Evolutionary conservation across 2,888 invertebrate genomes (phyloP).

Genomic region (Drosophila yooni): DNA sequence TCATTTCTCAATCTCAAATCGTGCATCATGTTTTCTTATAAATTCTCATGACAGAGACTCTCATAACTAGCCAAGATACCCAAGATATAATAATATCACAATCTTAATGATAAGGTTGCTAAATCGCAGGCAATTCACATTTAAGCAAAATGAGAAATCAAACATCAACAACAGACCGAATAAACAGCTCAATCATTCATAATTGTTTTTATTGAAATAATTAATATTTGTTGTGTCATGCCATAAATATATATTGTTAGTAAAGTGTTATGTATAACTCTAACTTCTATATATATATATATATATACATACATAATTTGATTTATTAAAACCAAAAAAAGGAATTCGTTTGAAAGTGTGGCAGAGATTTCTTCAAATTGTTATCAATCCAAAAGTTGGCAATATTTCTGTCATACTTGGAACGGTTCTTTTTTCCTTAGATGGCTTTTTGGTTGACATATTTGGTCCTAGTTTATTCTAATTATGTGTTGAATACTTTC

Average conservation of each 20-base stretch:
- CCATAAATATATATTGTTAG: slow-evolving; percentile 79
- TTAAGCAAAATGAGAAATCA: slow-evolving; percentile 28
- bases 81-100: slow-evolving; percentile 28
- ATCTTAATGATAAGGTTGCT: slow-evolving; percentile 13
- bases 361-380: neutral
- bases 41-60: slow-evolving; percentile 21
- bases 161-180: slow-evolving; percentile 53
- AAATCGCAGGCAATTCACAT: slow-evolving; percentile 24
- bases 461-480: slow-evolving; percentile 27
- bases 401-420: slow-evolving; percentile 3
- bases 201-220: slow-evolving; percentile 76
- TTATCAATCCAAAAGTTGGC: neutral
- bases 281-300: slow-evolving; percentile 61
- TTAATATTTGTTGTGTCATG: slow-evolving; percentile 83
- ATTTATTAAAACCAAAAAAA: slow-evolving; percentile 29
- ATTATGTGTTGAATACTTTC: slow-evolving; percentile 31
- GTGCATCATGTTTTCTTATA: slow-evolving; percentile 26
- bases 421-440: slow-evolving; percentile 17
- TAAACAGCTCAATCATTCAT: slow-evolving; percentile 69
- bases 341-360: slow-evolving; percentile 14
- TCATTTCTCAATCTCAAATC: slow-evolving; percentile 3
- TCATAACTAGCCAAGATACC: slow-evolving; percentile 12
- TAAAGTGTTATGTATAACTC: slow-evolving; percentile 75
- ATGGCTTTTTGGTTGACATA: slow-evolving; percentile 42
- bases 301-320: slow-evolving; percentile 23